Evolutionary conservation across 2,797 vertebrate species (phyloP).

Genomic region (Dendrocincla fuliginosa): DNA sequence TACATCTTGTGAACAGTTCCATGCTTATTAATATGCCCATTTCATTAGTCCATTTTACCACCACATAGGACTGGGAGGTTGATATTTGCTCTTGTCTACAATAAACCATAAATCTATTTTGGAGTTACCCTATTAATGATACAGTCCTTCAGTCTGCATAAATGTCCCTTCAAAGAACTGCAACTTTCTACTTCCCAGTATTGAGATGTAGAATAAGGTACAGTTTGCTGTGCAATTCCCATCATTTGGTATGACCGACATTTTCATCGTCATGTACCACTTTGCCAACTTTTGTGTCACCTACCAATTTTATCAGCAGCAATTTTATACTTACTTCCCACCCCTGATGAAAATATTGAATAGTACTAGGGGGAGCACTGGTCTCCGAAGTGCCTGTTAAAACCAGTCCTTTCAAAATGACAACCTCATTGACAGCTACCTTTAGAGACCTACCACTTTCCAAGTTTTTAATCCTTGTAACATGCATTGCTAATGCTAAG

Average conservation of each 20-base stretch:
- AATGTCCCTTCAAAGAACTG: not conserved
- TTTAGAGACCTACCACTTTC: not conserved
- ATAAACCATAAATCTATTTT: not conserved
- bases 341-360: conserved; percentile 44
- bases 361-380: not conserved
- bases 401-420: not conserved
- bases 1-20: not conserved
- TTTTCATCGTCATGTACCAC: not conserved
- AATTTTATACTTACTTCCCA: conserved; percentile 39
- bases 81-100: not conserved
- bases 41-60: not conserved
- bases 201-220: not conserved
- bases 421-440: not conserved
- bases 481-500: not conserved
- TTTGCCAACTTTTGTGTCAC: conserved; percentile 50
- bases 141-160: not conserved
- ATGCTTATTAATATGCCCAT: not conserved
- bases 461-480: not conserved
- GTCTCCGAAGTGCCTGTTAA: not conserved
- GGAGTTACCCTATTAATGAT: not conserved
- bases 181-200: not conserved
- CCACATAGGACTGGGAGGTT: not conserved
- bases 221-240: not conserved
- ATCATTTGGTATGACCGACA: conserved; percentile 12
- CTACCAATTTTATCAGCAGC: conserved; percentile 35